phyloP scores from a whole-genome alignment of 2,797 vertebrate genomes.

The Sebastes aleutianus region DNA sequence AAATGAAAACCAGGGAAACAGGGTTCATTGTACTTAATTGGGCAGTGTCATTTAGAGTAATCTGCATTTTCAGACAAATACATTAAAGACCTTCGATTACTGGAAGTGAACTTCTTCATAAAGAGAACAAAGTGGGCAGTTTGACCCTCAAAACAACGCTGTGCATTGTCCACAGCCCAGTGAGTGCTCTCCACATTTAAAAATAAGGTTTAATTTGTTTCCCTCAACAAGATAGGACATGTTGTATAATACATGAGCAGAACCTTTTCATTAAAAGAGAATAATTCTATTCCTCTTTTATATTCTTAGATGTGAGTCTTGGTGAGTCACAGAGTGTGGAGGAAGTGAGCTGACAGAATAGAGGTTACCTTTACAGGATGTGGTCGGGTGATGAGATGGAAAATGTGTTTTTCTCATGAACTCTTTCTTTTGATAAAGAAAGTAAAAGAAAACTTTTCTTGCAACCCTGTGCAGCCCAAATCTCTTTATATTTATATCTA shows the following conservation, averaged over 20 bases:
- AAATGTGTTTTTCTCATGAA: background rate
- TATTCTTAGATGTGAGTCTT: background rate
- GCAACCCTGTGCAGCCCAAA: background rate
- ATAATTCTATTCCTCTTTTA: background rate
- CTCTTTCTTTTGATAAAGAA: background rate
- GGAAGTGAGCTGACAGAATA: background rate
- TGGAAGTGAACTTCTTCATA: slow-evolving; percentile 4
- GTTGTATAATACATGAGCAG: background rate
- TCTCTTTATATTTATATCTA: background rate
- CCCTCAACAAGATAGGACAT: background rate
- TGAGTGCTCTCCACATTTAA: background rate
- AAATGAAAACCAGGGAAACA: background rate
- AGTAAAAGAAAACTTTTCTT: background rate
- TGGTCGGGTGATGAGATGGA: background rate
- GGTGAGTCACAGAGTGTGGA: background rate
- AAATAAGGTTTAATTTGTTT: background rate
- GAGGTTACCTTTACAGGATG: slow-evolving; percentile 9
- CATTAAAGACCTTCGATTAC: background rate
- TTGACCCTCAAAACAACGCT: background rate
- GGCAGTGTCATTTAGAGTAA: background rate
- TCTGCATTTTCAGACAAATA: background rate
- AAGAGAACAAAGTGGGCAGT: background rate
- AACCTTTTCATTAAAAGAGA: background rate
- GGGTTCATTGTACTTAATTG: background rate
- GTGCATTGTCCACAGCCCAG: background rate